Conservation (phyloP, 1,140 invertebrate genomes). For the Bilobella aurantiaca region DNA sequence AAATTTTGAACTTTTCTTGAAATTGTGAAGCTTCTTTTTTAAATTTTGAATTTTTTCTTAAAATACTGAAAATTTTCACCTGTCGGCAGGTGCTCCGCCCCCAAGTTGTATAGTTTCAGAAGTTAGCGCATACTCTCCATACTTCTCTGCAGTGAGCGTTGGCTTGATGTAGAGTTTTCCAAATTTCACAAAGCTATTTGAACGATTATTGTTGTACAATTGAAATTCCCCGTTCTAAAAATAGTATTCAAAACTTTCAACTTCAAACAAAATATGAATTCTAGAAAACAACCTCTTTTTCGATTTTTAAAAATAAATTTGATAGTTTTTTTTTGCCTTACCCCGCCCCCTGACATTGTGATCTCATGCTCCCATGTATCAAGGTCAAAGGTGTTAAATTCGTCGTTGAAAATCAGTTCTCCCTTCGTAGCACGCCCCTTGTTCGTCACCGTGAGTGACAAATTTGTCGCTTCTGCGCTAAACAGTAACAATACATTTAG, state of each 20-base stretch:
- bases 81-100: slow-evolving; percentile 44
- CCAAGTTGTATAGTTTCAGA: slow-evolving; percentile 48
- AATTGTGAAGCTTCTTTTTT: too few species aligned
- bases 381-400: slow-evolving; percentile 24
- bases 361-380: slow-evolving; percentile 30
- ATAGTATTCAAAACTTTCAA: too few species aligned
- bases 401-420: slow-evolving; percentile 31
- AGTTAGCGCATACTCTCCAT: slow-evolving; percentile 44
- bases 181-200: slow-evolving; percentile 49
- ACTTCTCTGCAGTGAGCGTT: slow-evolving; percentile 47
- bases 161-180: slow-evolving; percentile 53
- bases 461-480: background rate
- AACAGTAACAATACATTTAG: background rate
- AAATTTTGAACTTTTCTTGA: too few species aligned
- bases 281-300: background rate
- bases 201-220: slow-evolving; percentile 50
- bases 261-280: too few species aligned
- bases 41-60: too few species aligned
- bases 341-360: slow-evolving; percentile 29
- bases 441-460: background rate
- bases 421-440: background rate
- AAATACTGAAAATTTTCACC: too few species aligned
- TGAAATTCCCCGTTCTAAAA: slow-evolving; percentile 48
- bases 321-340: slow-evolving; percentile 15
- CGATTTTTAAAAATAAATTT: background rate